Base-by-base conservation (phyloP, 2,113 vertebrate species). In the Zootoca vivipara region DNA sequence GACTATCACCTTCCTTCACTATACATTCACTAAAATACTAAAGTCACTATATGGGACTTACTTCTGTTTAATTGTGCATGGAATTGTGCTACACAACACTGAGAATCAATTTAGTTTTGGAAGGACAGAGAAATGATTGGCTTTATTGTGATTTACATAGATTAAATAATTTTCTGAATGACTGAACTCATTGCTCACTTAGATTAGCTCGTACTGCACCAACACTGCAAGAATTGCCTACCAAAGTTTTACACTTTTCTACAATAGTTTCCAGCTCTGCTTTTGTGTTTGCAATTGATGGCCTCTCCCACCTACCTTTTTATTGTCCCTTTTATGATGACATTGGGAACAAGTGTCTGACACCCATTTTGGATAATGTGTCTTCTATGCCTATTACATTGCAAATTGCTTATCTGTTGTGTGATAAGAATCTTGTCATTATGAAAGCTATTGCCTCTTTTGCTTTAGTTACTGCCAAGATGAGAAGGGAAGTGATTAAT, bases 401-500 rank as follows among this genome's bases (percentile, higher is more conserved):
- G 46, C 28, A 84, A 72, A 56, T 33, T 72, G 30, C 42, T 84
- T 84, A 24, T 52, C 67, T 56, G 42, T 84, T 72, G 69, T 72
- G 46, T 56, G 69, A 72, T 84, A 84, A 56, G 30, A 56, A 84
- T 84, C 42, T 73, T 83, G 38, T 46, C 16, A 46, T n/a, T 70
- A 70, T 12, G 18, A 85, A 74, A 56, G 40, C 65, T 62, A 12
- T 13, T 56, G n/a, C 10, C 40, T 73, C 20, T 74, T 74, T 85
- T 73, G 46, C 16, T 33, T 84, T 73, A 56, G 30, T 35, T 56
- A 12, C n/a, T 56, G 20, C 46, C n/a, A 35, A 85, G n/a, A 35
- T 85, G 72, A 74, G 40, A 74, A 74, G 24, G 42, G 5, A 33
- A 73, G 20, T 84, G 69, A 73, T 84, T 85, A 85, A 85, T 85